Percentiles rank a stretch among this genome's conserved stretches.
Evolutionary conservation across 2,888 invertebrate species (phyloP).

Genomic region (Omphaloscelis lunosa): DNA sequence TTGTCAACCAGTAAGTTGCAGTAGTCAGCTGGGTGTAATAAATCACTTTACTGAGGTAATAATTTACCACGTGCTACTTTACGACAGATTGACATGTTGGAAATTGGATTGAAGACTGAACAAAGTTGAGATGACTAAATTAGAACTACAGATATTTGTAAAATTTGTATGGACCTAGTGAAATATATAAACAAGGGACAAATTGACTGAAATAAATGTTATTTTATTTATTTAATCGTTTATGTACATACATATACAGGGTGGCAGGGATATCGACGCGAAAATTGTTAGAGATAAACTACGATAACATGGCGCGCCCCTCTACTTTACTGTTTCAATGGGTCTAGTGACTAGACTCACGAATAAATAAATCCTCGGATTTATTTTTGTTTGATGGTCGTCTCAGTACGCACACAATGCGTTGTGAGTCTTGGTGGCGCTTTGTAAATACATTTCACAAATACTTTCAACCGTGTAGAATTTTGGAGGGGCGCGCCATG

Average conservation of each 20-base stretch:
- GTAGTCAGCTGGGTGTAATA: constrained; percentile 21
- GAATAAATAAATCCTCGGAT: too few species aligned
- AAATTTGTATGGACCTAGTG: background rate
- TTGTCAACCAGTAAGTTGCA: constrained; percentile 33
- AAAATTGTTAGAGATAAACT: too few species aligned
- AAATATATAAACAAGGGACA: background rate
- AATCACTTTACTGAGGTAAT: constrained; percentile 38
- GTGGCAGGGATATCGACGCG: too few species aligned
- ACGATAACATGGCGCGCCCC: too few species aligned
- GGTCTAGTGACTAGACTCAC: too few species aligned
- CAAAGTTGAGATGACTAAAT: constrained; percentile 1
- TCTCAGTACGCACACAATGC: too few species aligned
- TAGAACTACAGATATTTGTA: background rate
- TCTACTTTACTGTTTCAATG: too few species aligned
- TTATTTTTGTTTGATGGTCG: too few species aligned
- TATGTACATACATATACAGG: background rate
- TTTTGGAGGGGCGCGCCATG: too few species aligned
- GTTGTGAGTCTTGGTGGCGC: too few species aligned
- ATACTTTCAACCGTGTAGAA: too few species aligned
- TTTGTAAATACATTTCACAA: too few species aligned
- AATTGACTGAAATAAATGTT: background rate
- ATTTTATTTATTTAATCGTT: background rate
- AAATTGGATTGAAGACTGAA: constrained; percentile 1
- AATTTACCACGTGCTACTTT: constrained; percentile 12
- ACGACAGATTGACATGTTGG: constrained; percentile 2